Evolutionary conservation across 2,797 vertebrate species (phyloP), one percentile per base, ranked within the genome.

Genomic region (Nyctalus aviator): DNA sequence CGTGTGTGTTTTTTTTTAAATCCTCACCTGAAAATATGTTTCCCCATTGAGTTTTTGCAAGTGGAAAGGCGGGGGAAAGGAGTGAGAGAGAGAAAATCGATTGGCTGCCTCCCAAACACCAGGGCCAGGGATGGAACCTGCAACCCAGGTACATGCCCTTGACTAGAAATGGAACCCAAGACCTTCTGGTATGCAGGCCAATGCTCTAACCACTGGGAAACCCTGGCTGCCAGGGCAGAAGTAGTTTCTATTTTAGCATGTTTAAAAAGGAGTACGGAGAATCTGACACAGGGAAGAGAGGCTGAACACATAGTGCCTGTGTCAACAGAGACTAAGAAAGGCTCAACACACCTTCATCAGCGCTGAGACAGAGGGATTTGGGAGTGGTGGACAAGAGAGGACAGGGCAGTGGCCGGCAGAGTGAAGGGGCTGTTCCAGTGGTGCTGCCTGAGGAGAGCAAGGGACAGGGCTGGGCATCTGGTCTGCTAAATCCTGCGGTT

Each of bases 401-500:
- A 7, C 17, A 53, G 27, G 25, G 37, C 15, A 30, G n/a, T 0
- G 35, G 64, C 32, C 18, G 53, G 35, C 41, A 17, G 64, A 50
- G 15, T 0, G 17, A 48, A 82, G 55, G n/a, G 53, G 23, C 50
- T 50, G 48, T 17, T 48, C 21, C 14, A 46, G 15, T 11, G 21
- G 37, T 30, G 10, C 14, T 1, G 1, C 27, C 41, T 1, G 4
- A 9, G 44, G 0, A 23, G 18, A 78, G 37, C 37, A 44, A 55
- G 20, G 1, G 37, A 20, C 18, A 1, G 23, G 14, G 7, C 10
- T 35, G 27, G 17, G 17, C 18, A 84, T 32, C 27, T 3, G 57
- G 18, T 71, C 44, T 73, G 25, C 37, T 44, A 14, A 5, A 10
- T 37, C 72, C 78, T 72, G 11, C 50, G 30, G 57, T 53, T 7